Percentiles rank a stretch among this genome's conserved stretches.
phyloP scores from a whole-genome alignment of 2,113 vertebrate species.

The Urocolius indicus region DNA sequence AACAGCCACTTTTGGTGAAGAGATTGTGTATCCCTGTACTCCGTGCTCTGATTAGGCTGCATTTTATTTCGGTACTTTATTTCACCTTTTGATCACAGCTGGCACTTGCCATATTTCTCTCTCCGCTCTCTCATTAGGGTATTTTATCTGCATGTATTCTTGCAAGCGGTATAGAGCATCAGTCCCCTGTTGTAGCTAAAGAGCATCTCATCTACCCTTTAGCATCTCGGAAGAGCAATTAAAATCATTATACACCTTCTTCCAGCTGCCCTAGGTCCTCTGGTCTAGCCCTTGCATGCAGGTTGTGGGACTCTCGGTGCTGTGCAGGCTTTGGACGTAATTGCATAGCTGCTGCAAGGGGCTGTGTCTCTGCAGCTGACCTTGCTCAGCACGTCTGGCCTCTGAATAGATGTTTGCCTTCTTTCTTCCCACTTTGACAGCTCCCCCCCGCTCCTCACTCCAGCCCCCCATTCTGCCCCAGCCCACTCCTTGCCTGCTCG shows the following conservation, averaged over 20 bases:
- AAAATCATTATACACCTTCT: slow-evolving; percentile 57
- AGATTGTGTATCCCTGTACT: slow-evolving; percentile 1
- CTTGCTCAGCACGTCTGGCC: slow-evolving; percentile 72
- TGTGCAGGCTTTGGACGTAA: slow-evolving; percentile 77
- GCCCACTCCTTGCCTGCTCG: slow-evolving; percentile 41
- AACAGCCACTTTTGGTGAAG: slow-evolving; percentile 37
- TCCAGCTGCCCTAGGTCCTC: slow-evolving; percentile 32
- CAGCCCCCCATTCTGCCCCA: slow-evolving; percentile 14
- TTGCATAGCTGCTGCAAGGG: slow-evolving; percentile 75
- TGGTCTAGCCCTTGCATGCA: not conserved
- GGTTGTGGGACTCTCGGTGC: slow-evolving; percentile 53
- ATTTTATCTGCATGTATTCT: slow-evolving; percentile 50
- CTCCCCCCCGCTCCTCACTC: slow-evolving; percentile 30
- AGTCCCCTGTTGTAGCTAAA: slow-evolving; percentile 32
- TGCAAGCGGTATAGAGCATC: not conserved
- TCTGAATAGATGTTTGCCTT: slow-evolving; percentile 72
- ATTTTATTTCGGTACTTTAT: slow-evolving; percentile 43
- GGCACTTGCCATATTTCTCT: slow-evolving; percentile 20
- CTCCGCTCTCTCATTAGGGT: slow-evolving; percentile 44
- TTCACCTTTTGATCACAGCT: slow-evolving; percentile 64
- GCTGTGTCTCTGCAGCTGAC: slow-evolving; percentile 73
- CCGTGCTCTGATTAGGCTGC: slow-evolving; percentile 10
- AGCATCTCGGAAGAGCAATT: slow-evolving; percentile 60
- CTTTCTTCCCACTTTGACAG: slow-evolving; percentile 74
- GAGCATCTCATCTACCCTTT: slow-evolving; percentile 61